These are phyloP conservation scores for Gambusia affinis DNA, from an alignment of 2,113 vertebrate genomes.

Conservation along the genomic window DNA sequence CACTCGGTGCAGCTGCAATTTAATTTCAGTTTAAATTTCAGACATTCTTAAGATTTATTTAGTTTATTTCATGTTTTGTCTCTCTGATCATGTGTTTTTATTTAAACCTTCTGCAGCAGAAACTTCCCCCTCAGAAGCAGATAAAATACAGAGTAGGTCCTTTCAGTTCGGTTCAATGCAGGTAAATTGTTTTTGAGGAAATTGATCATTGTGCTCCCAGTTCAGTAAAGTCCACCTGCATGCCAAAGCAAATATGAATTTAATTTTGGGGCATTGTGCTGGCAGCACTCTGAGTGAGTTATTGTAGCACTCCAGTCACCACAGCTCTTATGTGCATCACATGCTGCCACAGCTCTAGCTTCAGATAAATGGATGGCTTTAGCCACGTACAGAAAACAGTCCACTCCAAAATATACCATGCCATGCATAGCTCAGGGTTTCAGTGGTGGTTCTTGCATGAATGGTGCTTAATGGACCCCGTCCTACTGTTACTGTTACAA, in stretches of 20 bases:
- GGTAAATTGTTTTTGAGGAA: slow-evolving; percentile 20
- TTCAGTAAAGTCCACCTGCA: slow-evolving; percentile 3
- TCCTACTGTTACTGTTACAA: neutral
- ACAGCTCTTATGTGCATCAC: neutral
- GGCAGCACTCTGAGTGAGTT: neutral
- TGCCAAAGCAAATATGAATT: slow-evolving; percentile 26
- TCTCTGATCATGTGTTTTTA: slow-evolving; percentile 42
- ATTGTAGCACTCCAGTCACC: neutral
- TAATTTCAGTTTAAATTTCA: slow-evolving; percentile 36
- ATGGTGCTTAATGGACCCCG: no score
- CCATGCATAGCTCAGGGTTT: neutral
- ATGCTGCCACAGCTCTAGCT: neutral
- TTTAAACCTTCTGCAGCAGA: slow-evolving; percentile 19
- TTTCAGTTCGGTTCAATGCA: slow-evolving; percentile 29
- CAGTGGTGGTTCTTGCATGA: neutral
- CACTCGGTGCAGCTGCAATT: slow-evolving; percentile 22
- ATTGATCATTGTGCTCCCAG: slow-evolving; percentile 22
- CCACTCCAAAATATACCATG: neutral
- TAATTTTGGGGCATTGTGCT: neutral
- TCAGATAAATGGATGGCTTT: neutral
- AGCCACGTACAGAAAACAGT: neutral
- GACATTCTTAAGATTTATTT: slow-evolving; percentile 49
- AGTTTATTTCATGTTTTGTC: slow-evolving; percentile 28
- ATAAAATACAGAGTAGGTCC: slow-evolving; percentile 10
- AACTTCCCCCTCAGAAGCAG: slow-evolving; percentile 16